These are phyloP conservation scores for Coracias cyanogaster DNA, from an alignment of 2,797 vertebrate genomes.

Conservation along the genomic window DNA sequence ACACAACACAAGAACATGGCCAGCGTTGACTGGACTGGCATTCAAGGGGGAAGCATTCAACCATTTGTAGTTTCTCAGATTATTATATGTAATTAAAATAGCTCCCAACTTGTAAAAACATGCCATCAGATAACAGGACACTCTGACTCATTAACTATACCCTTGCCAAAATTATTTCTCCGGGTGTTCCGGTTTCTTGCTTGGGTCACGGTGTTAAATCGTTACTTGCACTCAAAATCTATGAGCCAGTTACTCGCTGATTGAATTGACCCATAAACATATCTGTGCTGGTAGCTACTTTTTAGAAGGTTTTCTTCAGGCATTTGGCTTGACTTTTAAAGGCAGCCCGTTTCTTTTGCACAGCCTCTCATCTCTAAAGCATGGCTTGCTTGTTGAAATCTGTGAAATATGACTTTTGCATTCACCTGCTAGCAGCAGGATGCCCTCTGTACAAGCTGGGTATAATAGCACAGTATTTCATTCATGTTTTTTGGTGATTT, in stretches of 20 bases:
- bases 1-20: background rate
- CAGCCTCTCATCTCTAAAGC: background rate
- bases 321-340: background rate
- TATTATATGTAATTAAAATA: background rate
- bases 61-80: background rate
- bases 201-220: background rate
- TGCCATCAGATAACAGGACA: background rate
- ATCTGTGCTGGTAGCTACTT: background rate
- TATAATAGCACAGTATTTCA: background rate
- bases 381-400: background rate
- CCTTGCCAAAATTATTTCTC: background rate
- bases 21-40: background rate
- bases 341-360: background rate
- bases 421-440: background rate
- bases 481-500: background rate
- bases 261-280: background rate
- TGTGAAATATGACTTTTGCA: background rate
- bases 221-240: background rate
- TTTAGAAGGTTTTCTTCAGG: background rate
- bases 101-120: background rate
- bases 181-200: background rate
- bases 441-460: background rate
- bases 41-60: background rate
- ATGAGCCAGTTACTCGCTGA: background rate
- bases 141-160: constrained; percentile 3